These are phyloP conservation scores for Dasypogon diadema DNA, from an alignment of 2,888 invertebrate species.

Conservation along the genomic window DNA sequence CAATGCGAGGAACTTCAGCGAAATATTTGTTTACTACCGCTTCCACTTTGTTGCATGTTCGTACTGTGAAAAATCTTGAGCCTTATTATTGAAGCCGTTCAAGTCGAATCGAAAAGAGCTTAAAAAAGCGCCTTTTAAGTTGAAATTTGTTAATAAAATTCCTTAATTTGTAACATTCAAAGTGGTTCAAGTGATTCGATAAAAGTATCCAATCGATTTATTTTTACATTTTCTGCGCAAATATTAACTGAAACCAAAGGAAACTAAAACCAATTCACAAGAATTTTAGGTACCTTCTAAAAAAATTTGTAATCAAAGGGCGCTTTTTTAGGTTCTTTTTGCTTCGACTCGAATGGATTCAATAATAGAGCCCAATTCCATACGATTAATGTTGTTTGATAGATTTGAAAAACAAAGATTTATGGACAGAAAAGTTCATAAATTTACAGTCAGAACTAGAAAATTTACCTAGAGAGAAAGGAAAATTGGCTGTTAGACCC, in stretches of 20 bases:
- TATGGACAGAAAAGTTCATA: not conserved
- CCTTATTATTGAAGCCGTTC: no score
- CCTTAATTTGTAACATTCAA: no score
- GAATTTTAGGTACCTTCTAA: slow-evolving; percentile 1
- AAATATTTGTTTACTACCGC: no score
- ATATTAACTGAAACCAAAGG: slow-evolving; percentile 2
- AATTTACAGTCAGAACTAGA: no score
- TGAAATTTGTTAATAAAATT: no score
- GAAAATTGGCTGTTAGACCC: not conserved
- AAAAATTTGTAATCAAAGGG: not conserved
- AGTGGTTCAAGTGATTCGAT: not conserved
- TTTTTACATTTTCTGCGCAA: no score
- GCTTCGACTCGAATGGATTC: not conserved
- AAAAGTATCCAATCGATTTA: not conserved
- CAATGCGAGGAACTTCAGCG: no score
- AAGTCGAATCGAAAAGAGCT: no score
- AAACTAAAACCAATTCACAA: not conserved
- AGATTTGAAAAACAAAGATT: slow-evolving; percentile 9
- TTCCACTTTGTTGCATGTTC: no score
- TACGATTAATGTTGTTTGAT: no score
- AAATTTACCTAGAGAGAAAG: not conserved
- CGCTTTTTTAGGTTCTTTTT: not conserved
- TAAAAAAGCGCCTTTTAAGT: no score
- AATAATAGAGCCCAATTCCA: not conserved
- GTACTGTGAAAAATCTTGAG: no score